Percentiles rank a stretch among this genome's conserved stretches.
These are phyloP conservation scores for Daubentonia madagascariensis DNA, from an alignment of 2,113 vertebrate species.

Conservation along the genomic window DNA sequence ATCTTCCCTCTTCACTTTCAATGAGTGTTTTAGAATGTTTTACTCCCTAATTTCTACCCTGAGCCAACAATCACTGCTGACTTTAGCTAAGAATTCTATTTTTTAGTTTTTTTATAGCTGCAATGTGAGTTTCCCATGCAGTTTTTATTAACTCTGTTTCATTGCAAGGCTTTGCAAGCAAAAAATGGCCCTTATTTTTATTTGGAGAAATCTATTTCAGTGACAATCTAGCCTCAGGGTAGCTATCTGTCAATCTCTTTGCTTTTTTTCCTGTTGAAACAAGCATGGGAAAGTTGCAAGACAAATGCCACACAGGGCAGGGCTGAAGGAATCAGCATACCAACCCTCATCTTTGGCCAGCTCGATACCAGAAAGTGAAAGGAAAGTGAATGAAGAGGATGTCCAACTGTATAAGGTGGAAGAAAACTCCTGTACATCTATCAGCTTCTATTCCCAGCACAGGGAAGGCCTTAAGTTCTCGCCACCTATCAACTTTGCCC, in stretches of 20 bases:
- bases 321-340: slow-evolving; percentile 46
- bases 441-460: neutral
- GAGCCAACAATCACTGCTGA: slow-evolving; percentile 73
- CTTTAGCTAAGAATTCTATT: slow-evolving; percentile 77
- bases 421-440: slow-evolving; percentile 12
- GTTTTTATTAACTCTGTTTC: slow-evolving; percentile 84
- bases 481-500: slow-evolving; percentile 47
- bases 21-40: slow-evolving; percentile 57
- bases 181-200: slow-evolving; percentile 83
- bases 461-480: slow-evolving; percentile 20
- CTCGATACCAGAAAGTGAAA: slow-evolving; percentile 23
- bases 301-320: slow-evolving; percentile 77
- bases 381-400: neutral
- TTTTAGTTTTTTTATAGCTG: slow-evolving; percentile 77
- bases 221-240: slow-evolving; percentile 83
- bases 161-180: slow-evolving; percentile 80
- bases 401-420: neutral
- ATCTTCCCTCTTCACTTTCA: slow-evolving; percentile 73
- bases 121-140: slow-evolving; percentile 82
- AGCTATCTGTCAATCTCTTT: slow-evolving; percentile 81
- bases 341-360: slow-evolving; percentile 35
- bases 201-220: slow-evolving; percentile 87
- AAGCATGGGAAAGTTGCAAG: slow-evolving; percentile 82
- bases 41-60: slow-evolving; percentile 68
- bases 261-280: slow-evolving; percentile 78